phyloP scores from a whole-genome alignment of 2,113 vertebrate species.

The Nothocercus julius region DNA sequence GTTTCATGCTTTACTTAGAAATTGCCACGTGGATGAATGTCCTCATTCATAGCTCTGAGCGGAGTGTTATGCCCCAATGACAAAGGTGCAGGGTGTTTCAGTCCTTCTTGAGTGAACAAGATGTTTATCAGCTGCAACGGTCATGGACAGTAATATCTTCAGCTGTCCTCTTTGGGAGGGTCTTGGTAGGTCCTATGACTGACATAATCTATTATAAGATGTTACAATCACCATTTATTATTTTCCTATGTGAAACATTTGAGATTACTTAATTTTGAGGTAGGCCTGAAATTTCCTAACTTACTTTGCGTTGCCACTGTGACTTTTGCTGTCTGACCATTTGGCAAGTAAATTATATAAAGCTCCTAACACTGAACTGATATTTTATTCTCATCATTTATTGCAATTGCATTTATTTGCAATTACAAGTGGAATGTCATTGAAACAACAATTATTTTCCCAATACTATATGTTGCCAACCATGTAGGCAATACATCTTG shows the following conservation, averaged over 20 bases:
- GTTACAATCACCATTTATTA: background rate
- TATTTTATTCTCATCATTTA: background rate
- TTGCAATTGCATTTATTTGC: slow-evolving; percentile 8
- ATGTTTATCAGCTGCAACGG: background rate
- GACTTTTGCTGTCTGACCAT: background rate
- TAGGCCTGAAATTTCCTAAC: background rate
- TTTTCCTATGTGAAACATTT: background rate
- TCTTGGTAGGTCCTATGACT: background rate
- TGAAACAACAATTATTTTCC: background rate
- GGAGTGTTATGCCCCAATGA: background rate
- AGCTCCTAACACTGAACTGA: background rate
- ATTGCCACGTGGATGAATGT: background rate
- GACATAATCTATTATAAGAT: too few species aligned
- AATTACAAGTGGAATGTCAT: background rate
- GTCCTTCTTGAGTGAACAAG: background rate
- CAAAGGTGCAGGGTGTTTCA: too few species aligned
- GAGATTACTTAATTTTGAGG: background rate
- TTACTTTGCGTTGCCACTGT: background rate
- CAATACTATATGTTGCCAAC: background rate
- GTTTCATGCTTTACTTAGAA: background rate
- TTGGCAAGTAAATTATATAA: background rate
- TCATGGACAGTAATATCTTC: background rate
- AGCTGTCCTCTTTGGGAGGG: background rate
- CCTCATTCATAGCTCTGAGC: background rate
- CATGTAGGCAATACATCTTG: background rate